Evolutionary conservation across 1,140 invertebrate genomes (phyloP).

Genomic region (Vanessa tameamea): DNA sequence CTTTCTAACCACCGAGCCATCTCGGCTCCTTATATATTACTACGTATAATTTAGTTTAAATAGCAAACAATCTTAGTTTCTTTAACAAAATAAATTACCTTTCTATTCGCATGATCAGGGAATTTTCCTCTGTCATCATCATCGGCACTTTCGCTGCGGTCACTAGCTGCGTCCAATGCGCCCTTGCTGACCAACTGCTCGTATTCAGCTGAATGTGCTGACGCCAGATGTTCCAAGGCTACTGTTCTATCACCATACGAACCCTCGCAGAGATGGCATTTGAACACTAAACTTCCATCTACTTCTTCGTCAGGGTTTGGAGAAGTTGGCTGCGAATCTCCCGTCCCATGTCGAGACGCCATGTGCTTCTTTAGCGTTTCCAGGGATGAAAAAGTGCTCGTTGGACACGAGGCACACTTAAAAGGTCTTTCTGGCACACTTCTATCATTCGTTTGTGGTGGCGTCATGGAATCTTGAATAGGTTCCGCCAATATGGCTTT

Average conservation of each 20-base stretch:
- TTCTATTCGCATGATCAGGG: slow-evolving; percentile 93
- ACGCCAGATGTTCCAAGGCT: slow-evolving; percentile 90
- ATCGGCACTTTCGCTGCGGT: slow-evolving; percentile 81
- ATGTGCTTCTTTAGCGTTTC: slow-evolving; percentile 90
- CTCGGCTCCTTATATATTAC: no score
- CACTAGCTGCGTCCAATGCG: slow-evolving; percentile 85
- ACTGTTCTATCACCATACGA: slow-evolving; percentile 90
- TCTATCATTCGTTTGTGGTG: slow-evolving; percentile 73
- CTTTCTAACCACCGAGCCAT: no score
- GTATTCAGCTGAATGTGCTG: slow-evolving; percentile 86
- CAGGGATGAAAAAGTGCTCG: slow-evolving; percentile 91
- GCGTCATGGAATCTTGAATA: slow-evolving; percentile 58
- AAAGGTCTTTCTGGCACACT: slow-evolving; percentile 90
- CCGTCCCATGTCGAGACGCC: slow-evolving; percentile 84
- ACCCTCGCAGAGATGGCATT: slow-evolving; percentile 95
- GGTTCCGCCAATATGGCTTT: slow-evolving; percentile 69
- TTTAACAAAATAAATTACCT: slow-evolving; percentile 79
- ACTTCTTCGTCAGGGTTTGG: slow-evolving; percentile 74
- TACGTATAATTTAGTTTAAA: no score
- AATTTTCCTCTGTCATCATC: slow-evolving; percentile 85
- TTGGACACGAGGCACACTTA: slow-evolving; percentile 91
- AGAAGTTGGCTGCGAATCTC: slow-evolving; percentile 66
- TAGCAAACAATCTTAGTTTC: not conserved
- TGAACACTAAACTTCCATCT: slow-evolving; percentile 89
- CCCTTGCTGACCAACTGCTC: slow-evolving; percentile 89